A percentile compares a stretch with the other conserved stretches of the same genome.
These are phyloP conservation scores for Bombus sibiricus DNA, from an alignment of 1,140 invertebrate genomes.

Conservation along the genomic window DNA sequence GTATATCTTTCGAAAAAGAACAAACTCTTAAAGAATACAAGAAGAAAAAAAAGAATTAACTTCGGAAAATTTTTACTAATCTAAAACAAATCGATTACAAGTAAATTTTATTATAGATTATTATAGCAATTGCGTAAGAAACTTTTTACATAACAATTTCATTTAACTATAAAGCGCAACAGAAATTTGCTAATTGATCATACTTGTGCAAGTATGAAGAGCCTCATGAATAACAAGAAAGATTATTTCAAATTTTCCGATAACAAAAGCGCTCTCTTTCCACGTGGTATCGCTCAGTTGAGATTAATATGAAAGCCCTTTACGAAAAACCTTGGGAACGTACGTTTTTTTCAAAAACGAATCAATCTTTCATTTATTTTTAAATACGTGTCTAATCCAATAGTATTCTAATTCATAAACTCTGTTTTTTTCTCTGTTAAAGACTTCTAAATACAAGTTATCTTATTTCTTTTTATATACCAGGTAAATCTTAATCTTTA, in stretches of 20 bases:
- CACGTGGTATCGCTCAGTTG: not conserved
- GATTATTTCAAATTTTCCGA: not conserved
- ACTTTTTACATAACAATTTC: not conserved
- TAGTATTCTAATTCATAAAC: conserved; percentile 16
- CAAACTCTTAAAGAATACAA: not conserved
- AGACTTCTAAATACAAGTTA: not conserved
- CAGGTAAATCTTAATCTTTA: conserved; percentile 27
- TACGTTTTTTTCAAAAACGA: not conserved
- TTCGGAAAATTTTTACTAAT: not conserved
- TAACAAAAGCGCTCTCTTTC: not conserved
- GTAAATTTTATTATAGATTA: not conserved
- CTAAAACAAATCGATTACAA: not conserved
- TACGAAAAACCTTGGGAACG: conserved; percentile 12
- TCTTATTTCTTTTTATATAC: conserved; percentile 13
- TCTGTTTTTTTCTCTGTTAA: not conserved
- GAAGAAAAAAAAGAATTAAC: not conserved
- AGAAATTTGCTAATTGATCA: conserved; percentile 8
- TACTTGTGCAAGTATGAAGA: not conserved
- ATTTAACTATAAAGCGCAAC: conserved; percentile 5
- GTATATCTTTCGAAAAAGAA: not conserved
- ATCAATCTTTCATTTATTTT: not conserved
- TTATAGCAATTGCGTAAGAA: not conserved
- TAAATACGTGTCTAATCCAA: not conserved
- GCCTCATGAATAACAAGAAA: not conserved
- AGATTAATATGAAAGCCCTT: not conserved